Conservation (phyloP, 2,797 vertebrate species). For the Pantherophis vulpinus region DNA sequence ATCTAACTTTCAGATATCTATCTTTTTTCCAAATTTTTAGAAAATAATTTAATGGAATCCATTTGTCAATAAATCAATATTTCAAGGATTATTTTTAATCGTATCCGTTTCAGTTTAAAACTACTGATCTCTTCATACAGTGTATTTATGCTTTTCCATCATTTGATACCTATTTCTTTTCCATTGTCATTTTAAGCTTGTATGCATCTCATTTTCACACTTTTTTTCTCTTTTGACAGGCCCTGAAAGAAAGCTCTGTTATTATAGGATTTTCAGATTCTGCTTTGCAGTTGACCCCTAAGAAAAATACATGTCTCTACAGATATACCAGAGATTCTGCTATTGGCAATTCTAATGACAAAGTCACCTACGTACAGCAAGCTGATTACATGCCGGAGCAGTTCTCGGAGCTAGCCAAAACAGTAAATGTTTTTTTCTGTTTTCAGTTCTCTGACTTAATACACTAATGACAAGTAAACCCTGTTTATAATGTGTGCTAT, state of each 20-base stretch:
- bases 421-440: slow-evolving; percentile 66
- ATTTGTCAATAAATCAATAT: neutral
- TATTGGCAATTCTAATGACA: slow-evolving; percentile 49
- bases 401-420: slow-evolving; percentile 63
- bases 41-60: neutral
- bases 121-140: neutral
- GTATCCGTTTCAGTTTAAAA: neutral
- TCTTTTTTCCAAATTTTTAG: neutral
- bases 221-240: slow-evolving; percentile 56
- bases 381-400: slow-evolving; percentile 22
- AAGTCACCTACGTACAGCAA: neutral
- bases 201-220: rapidly evolving
- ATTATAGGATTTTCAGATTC: slow-evolving; percentile 51
- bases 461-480: neutral
- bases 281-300: slow-evolving; percentile 38
- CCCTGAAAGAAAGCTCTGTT: slow-evolving; percentile 60
- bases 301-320: slow-evolving; percentile 61
- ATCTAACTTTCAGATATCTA: neutral
- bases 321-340: slow-evolving; percentile 52
- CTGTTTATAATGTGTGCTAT: neutral
- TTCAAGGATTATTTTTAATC: neutral
- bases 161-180: neutral
- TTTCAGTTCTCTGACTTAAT: neutral
- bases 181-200: neutral
- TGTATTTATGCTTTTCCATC: neutral